Base-by-base conservation (phyloP, 2,888 invertebrate species). In the Pyralis farinalis region DNA sequence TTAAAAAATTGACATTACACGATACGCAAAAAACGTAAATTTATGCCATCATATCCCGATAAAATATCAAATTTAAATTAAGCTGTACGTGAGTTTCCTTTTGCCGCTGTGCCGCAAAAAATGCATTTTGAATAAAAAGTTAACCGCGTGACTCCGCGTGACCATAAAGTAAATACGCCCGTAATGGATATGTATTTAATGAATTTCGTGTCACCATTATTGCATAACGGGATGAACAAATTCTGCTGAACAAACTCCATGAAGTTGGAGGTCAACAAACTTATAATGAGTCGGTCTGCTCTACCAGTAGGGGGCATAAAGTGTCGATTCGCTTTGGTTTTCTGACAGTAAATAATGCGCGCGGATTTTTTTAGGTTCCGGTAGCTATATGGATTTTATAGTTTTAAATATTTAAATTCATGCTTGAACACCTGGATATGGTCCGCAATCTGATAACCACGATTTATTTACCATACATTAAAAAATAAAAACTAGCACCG, bases 61-160 rank as follows among this genome's bases (percentile, higher is more conserved):
- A 65, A 65, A 66, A 56, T 64, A 63, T 58, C 55, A 58, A 67
- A 65, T 71, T 71, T 59, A 65, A 74, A 75, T 75, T 69, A 68
- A 70, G 73, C 66, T 57, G 71, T 72, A 64, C 34, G 52, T 40
- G 41, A 31, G 43, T 34, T 35, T 37, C 40, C 42, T 60, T 64
- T 71, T 67, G 55, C 47, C 43, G 12, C 28, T 16, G 3, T 21
- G 40, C 60, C 63, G 58, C 46, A 39, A 34, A 47, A 41, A 44
- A 34, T 33, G 16, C 10, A 30, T 42, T 40, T 42, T 35, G 30
- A 34, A 36, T 38, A 40, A 46, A 46, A 45, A 41, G 34, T 34
- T 28, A 16, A 34, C 38, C 39, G 37, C 32, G 11, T 21, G 34
- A 31, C 32, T 33, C 38, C 39, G 37, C 32, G 11, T 21, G 34